Evolutionary conservation across 2,113 vertebrate species (phyloP).

Genomic region (Asarcornis scutulata): DNA sequence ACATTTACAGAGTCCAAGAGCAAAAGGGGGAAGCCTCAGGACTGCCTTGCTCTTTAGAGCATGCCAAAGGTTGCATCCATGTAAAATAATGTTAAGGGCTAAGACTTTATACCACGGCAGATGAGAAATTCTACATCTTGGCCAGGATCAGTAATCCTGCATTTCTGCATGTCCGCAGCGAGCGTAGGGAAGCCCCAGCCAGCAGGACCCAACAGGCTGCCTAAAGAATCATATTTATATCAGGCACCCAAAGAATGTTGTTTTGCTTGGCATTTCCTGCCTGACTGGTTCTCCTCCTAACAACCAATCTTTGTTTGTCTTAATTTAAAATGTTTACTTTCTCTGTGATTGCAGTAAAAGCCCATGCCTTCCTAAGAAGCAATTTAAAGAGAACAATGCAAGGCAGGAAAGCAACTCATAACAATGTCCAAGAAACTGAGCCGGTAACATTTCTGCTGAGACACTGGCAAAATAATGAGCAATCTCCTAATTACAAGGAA

Average conservation of each 20-base stretch:
- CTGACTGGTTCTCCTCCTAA: constrained; percentile 39
- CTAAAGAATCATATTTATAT: constrained; percentile 8
- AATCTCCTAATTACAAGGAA: constrained; percentile 10
- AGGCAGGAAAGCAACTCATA: constrained; percentile 17
- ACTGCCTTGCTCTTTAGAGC: not conserved
- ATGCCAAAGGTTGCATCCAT: not conserved
- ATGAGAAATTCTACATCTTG: not conserved
- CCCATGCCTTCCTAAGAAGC: not conserved
- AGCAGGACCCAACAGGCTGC: constrained; percentile 12
- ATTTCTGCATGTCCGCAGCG: not conserved
- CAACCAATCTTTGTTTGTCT: constrained; percentile 35
- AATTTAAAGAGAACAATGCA: constrained; percentile 41
- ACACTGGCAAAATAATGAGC: constrained; percentile 2
- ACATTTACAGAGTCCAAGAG: not conserved
- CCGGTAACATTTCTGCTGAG: constrained; percentile 8
- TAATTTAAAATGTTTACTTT: constrained; percentile 50
- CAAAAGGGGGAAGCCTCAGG: not conserved
- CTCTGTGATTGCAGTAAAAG: constrained; percentile 39
- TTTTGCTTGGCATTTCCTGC: constrained; percentile 58
- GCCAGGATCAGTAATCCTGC: not conserved
- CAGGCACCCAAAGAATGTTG: constrained; percentile 18
- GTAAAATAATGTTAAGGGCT: not conserved
- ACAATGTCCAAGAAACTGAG: not conserved
- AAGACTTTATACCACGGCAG: not conserved
- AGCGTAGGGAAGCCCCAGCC: not conserved